Evolutionary conservation across 1,140 invertebrate species (phyloP), one percentile per base, ranked within the genome.

Genomic region (Philotrypesis tridentata): DNA sequence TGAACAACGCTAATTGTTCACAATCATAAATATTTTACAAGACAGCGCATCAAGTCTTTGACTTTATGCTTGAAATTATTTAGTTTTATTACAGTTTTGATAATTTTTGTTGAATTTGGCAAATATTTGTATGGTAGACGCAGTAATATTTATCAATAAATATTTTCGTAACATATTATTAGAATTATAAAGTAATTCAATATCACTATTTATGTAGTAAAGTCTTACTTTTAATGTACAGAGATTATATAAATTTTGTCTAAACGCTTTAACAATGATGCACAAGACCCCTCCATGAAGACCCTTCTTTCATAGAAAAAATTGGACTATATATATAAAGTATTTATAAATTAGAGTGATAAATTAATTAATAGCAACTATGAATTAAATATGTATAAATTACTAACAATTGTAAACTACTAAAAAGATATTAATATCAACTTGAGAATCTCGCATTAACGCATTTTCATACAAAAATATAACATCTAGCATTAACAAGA

Each of bases 401-500:
- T 68, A 72, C 29, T 61, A 80, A 74, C 31, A 77, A n/a, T 25
- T 67, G 23, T 67, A 73, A 80, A 74, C 29, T 73, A 73, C 12
- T 70, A 48, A 11, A 79, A 68, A 55, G 29, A 37, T 63, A 65
- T 73, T 17, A 55, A 68, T 33, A 29, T 68, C 2, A 60, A 60
- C 21, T 55, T 29, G 48, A 40, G 7, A 55, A 67, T 76, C 23
- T 68, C 67, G 1, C 31, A 72, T 68, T 37, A 21, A 80, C 17
- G 43, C 55, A 74, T 60, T 70, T 81, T 60, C 25, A 73, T 85
- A 85, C 23, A 85, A 85, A 85, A 85, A 84, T 85, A 85, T 85
- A 85, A 27, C 55, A 61, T 84, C 40, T 84, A 84, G 68, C 40
- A 61, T 82, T 55, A 85, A 84, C 77, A 78, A 80, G 60, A 79